phyloP scores from a whole-genome alignment of 2,113 vertebrate genomes.

The Varanus komodoensis region DNA sequence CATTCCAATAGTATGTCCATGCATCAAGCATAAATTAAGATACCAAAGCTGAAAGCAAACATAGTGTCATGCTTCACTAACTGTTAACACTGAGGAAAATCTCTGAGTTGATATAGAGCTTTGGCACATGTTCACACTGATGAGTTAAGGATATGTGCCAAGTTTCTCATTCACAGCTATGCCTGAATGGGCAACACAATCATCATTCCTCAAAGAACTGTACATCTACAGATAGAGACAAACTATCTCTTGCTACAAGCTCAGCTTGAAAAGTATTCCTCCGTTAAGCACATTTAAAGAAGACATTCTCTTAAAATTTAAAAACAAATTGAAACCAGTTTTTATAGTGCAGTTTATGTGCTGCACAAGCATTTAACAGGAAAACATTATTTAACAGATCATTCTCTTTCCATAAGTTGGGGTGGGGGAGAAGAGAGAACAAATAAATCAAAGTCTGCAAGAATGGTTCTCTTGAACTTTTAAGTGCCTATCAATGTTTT shows the following conservation, averaged over 20 bases:
- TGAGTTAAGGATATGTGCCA: background rate
- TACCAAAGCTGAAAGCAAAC: background rate
- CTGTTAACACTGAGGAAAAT: constrained; percentile 7
- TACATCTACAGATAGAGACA: background rate
- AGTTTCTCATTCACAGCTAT: background rate
- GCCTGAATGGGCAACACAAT: background rate
- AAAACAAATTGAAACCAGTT: background rate
- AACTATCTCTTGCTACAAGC: background rate
- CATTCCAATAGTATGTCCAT: background rate
- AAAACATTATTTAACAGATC: background rate
- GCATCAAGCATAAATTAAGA: background rate
- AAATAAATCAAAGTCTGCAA: background rate
- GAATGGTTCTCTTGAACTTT: background rate
- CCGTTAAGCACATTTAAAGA: background rate
- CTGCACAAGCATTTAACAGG: background rate
- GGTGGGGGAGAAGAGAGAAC: background rate
- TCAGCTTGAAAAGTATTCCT: background rate
- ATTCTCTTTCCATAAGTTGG: background rate
- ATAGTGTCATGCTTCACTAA: background rate
- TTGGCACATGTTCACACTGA: background rate
- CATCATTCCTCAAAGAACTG: constrained; percentile 11
- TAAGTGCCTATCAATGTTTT: background rate
- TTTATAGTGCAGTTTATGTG: background rate
- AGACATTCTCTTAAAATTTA: background rate
- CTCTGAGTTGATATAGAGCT: background rate